Evolutionary conservation across 1,140 invertebrate genomes (phyloP).

Genomic region (Drosophila neocordata): DNA sequence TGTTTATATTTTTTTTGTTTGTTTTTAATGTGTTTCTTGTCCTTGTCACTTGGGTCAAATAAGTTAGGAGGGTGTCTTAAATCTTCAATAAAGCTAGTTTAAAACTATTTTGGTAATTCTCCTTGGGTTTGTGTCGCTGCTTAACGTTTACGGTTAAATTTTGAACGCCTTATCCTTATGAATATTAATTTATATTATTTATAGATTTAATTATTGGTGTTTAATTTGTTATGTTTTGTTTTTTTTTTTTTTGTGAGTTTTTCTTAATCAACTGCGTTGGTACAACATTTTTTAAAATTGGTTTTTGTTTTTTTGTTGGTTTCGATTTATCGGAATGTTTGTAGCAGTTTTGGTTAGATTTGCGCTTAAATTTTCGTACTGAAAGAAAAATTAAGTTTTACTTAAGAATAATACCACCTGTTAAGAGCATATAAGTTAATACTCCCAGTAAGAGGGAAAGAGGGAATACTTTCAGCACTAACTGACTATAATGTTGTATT

Average conservation of each 20-base stretch:
- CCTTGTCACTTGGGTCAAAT: slow-evolving; percentile 42
- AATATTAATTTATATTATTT: slow-evolving; percentile 55
- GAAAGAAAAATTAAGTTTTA: slow-evolving; percentile 43
- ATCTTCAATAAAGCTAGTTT: slow-evolving; percentile 51
- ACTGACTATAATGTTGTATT: background rate
- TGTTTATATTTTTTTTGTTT: slow-evolving; percentile 35
- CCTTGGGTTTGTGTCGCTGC: slow-evolving; percentile 32
- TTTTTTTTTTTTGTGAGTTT: slow-evolving; percentile 54
- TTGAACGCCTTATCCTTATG: slow-evolving; percentile 63
- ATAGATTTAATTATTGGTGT: slow-evolving; percentile 54
- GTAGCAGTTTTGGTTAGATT: slow-evolving; percentile 68
- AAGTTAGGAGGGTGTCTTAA: slow-evolving; percentile 46
- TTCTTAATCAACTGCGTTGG: slow-evolving; percentile 81
- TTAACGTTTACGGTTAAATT: slow-evolving; percentile 46
- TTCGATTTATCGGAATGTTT: slow-evolving; percentile 45
- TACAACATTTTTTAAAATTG: slow-evolving; percentile 70
- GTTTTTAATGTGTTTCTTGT: slow-evolving; percentile 32
- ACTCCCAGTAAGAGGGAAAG: too few relatives aligned
- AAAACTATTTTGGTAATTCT: slow-evolving; percentile 54
- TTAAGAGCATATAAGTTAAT: slow-evolving; percentile 27
- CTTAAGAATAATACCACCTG: slow-evolving; percentile 45
- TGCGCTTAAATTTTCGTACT: slow-evolving; percentile 65
- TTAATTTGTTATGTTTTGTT: slow-evolving; percentile 30
- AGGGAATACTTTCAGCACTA: too few relatives aligned
- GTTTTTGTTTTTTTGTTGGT: slow-evolving; percentile 35